A percentile compares a stretch with the other conserved stretches of the same genome.
Evolutionary conservation across 2,797 vertebrate species (phyloP).

Genomic region (Gouania willdenowi): DNA sequence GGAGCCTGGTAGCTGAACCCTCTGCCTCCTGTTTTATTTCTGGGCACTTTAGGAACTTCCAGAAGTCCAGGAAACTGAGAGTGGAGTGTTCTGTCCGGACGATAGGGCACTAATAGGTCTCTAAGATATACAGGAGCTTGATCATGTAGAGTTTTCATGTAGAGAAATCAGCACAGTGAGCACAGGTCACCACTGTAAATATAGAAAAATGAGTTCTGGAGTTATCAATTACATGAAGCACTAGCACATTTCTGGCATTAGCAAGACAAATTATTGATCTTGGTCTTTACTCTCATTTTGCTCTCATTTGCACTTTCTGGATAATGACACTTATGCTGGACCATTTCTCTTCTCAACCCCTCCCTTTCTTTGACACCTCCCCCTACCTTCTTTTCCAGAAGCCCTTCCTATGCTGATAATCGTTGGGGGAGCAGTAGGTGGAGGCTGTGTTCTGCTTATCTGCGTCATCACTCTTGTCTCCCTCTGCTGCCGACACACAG

Average conservation of each 20-base stretch:
- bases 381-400: conserved; percentile 63
- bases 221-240: too few relatives aligned
- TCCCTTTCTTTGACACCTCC: conserved; percentile 8
- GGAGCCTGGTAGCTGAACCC: too few relatives aligned
- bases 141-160: too few relatives aligned
- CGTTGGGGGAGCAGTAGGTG: conserved; percentile 76
- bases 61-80: too few relatives aligned
- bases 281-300: conserved; percentile 24
- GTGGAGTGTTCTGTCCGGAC: too few relatives aligned
- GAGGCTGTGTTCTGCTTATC: conserved; percentile 79
- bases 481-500: conserved; percentile 84
- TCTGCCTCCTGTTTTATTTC: too few relatives aligned
- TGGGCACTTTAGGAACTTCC: too few relatives aligned
- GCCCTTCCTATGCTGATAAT: conserved; percentile 80
- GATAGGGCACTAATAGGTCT: too few relatives aligned
- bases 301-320: conserved; percentile 26
- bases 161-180: too few relatives aligned
- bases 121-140: too few relatives aligned
- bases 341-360: conserved; percentile 21
- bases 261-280: conserved; percentile 38
- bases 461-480: conserved; percentile 78
- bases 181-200: too few relatives aligned
- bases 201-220: too few relatives aligned
- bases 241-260: conserved; percentile 40
- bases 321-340: conserved; percentile 15